Percentiles rank a stretch among this genome's conserved stretches.
Evolutionary conservation across 1,140 invertebrate genomes (phyloP).

Genomic region (Lasioglossum baleicum): DNA sequence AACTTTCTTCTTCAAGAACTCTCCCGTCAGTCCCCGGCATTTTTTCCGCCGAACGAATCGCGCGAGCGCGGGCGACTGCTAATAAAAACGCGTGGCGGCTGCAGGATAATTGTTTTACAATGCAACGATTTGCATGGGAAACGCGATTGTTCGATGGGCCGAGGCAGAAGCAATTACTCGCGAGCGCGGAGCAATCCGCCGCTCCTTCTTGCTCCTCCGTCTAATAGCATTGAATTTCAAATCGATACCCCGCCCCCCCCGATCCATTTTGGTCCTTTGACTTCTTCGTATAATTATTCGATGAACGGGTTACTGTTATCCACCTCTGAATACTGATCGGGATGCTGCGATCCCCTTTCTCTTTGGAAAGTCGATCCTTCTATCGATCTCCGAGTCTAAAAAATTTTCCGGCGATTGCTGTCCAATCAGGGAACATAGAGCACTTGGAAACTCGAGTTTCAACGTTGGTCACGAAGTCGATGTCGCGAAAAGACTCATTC

Average conservation of each 20-base stretch:
- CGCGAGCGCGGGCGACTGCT: too few relatives aligned
- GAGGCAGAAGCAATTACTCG: neutral
- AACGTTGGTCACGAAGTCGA: too few relatives aligned
- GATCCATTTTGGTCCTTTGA: neutral
- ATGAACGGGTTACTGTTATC: too few relatives aligned
- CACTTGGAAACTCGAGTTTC: too few relatives aligned
- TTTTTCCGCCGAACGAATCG: neutral
- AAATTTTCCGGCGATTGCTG: too few relatives aligned
- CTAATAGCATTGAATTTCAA: neutral
- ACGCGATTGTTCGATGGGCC: neutral
- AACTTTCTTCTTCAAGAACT: neutral
- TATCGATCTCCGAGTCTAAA: too few relatives aligned
- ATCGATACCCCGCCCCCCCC: neutral
- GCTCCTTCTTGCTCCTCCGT: neutral
- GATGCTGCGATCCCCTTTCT: neutral
- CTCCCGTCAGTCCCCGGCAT: neutral
- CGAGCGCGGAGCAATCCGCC: neutral
- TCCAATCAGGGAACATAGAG: too few relatives aligned
- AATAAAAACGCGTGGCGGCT: too few relatives aligned
- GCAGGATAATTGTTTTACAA: conserved; percentile 1
- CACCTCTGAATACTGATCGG: too few relatives aligned
- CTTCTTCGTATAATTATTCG: neutral
- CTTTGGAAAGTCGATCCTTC: too few relatives aligned
- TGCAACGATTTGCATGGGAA: neutral
- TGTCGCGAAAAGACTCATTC: too few relatives aligned